Base-by-base conservation (phyloP, 2,888 invertebrate species). In the Eumerus sabulonum region DNA sequence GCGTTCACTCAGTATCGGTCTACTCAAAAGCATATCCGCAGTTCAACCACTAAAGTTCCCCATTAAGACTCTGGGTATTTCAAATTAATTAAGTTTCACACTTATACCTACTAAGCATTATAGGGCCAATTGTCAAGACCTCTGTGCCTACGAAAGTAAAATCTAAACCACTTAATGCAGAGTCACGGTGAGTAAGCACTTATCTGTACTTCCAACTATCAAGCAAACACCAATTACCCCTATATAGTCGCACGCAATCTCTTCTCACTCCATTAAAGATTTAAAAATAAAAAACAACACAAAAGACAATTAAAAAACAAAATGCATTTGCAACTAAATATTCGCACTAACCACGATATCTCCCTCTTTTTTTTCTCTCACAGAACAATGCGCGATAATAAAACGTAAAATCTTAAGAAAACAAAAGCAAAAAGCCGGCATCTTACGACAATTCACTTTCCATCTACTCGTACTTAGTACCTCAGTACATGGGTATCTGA, bases 301-400 rank as follows among this genome's bases (percentile, higher is more conserved):
- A 16, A 67, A 40, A 47, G 45, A 57, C 66, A 72, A 51, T 67
- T 62, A 62, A 76, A 38, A 63, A 54, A 27, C 27, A 27, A 27
- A 53, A 45, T 53, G 45, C 51, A 18, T 11, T n/a, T 40, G 40
- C 40, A 27, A 18, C 47, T 63, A 63, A 56, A 56, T 56, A 38
- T 44, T 56, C 62, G 44, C 62, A 27, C 60, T 27, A 18, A 40
- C 18, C 40, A 40, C 16, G 42, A 48, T 38, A 45, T 36, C 13
- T n/a, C 17, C 38, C 19, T 27, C n/a, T 13, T 19, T 35, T 38
- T n/a, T 18, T 67, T 48, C 60, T 73, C 73, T 35, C 77, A 77
- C 36, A 57, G 47, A 53, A 72, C 67, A 53, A 68, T 77, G 62
- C 62, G 17, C 38, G 45, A 40, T 56, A n/a, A 72, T 57, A 77